These are phyloP conservation scores for Hafferia zeledoni DNA, from an alignment of 2,797 vertebrate genomes.

Conservation along the genomic window DNA sequence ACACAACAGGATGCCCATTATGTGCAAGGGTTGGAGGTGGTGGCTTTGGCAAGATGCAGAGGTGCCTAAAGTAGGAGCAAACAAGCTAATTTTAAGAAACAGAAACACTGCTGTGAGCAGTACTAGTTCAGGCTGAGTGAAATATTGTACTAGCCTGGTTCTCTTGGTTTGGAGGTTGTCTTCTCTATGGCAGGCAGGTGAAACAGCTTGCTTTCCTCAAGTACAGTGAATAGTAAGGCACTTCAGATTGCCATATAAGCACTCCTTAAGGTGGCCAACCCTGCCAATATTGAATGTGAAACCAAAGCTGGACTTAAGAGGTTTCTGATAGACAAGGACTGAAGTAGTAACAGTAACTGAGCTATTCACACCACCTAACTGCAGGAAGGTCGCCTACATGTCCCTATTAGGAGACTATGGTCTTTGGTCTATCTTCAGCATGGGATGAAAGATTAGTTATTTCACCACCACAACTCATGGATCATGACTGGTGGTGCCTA, in stretches of 20 bases:
- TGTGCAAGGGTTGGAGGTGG: background rate
- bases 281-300: background rate
- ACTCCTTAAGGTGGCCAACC: background rate
- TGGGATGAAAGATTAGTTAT: background rate
- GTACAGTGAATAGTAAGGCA: background rate
- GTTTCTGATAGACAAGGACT: background rate
- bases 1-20: accelerated
- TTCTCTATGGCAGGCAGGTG: background rate
- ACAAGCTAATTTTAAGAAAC: background rate
- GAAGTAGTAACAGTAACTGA: background rate
- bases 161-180: background rate
- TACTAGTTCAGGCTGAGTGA: background rate
- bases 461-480: background rate
- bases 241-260: background rate
- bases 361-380: background rate
- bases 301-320: background rate
- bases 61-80: background rate
- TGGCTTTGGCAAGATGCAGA: background rate
- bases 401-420: background rate
- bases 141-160: background rate
- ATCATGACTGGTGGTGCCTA: background rate
- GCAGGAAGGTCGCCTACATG: background rate
- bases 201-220: background rate
- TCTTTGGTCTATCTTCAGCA: background rate
- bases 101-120: background rate